Evolutionary conservation across 2,888 invertebrate species (phyloP).

Genomic region (Biston stratarius): DNA sequence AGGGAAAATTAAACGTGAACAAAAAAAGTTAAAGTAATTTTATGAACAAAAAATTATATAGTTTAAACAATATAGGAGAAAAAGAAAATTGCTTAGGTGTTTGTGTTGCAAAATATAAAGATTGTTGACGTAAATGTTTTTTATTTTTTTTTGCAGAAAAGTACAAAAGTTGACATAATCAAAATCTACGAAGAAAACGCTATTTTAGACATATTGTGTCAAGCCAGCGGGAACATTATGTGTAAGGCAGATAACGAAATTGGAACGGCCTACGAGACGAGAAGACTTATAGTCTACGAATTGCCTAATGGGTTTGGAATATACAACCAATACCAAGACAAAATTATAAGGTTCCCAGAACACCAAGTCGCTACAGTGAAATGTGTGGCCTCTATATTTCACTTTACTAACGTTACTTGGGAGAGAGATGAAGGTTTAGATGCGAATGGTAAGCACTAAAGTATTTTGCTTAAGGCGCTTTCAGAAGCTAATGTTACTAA

Average conservation of each 20-base stretch:
- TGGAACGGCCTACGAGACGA: conserved; percentile 27
- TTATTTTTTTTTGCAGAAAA: conserved; percentile 21
- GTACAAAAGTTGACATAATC: conserved; percentile 23
- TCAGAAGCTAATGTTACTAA: no score
- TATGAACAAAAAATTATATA: no score
- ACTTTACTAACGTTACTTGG: conserved; percentile 70
- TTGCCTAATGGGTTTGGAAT: conserved; percentile 70
- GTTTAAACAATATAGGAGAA: no score
- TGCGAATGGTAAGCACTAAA: conserved; percentile 9
- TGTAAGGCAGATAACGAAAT: conserved; percentile 61
- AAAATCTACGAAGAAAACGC: conserved; percentile 59
- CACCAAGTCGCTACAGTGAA: conserved; percentile 56
- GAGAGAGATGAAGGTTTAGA: conserved; percentile 40
- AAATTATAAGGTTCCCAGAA: conserved; percentile 62
- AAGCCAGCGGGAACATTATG: conserved; percentile 60
- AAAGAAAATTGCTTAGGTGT: no score
- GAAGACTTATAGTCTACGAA: conserved; percentile 65
- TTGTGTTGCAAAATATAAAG: no score
- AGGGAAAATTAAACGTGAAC: no score
- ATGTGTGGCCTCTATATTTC: conserved; percentile 71
- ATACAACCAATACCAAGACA: conserved; percentile 40
- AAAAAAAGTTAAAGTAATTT: no score
- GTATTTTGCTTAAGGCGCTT: background rate
- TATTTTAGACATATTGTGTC: conserved; percentile 53
- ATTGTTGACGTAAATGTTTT: background rate